Percentiles rank a stretch among this genome's conserved stretches.
Evolutionary conservation across 1,140 invertebrate species (phyloP).

Genomic region (Holotrichia oblita): DNA sequence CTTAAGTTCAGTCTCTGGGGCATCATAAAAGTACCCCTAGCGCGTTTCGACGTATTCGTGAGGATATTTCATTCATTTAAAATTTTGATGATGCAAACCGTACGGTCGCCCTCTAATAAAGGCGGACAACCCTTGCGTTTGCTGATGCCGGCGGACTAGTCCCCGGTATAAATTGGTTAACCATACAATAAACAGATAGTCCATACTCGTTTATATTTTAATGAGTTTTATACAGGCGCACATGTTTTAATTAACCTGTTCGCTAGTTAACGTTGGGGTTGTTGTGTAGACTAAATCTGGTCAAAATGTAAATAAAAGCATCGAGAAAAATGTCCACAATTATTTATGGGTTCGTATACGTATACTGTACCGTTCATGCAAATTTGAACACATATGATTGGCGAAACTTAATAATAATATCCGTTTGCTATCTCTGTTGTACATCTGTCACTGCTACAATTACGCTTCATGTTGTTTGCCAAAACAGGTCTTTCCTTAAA

Average conservation of each 20-base stretch:
- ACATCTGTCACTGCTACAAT: too few species aligned
- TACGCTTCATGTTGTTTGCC: too few species aligned
- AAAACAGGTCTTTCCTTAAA: too few species aligned
- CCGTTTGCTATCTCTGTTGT: too few species aligned
- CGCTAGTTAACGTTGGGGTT: background rate
- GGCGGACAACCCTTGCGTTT: conserved; percentile 26
- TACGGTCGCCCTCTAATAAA: conserved; percentile 11
- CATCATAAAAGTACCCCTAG: conserved; percentile 22
- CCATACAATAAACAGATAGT: conserved; percentile 35
- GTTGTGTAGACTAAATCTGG: background rate
- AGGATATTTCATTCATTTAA: conserved; percentile 36
- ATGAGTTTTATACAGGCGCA: conserved; percentile 29
- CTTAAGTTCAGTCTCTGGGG: conserved; percentile 27
- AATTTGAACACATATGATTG: background rate
- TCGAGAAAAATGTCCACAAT: background rate
- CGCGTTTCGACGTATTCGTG: conserved; percentile 18
- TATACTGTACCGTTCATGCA: background rate
- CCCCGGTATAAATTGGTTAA: conserved; percentile 29
- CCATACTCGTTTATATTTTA: conserved; percentile 22
- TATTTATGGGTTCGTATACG: background rate
- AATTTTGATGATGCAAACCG: conserved; percentile 35
- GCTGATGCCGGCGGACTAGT: background rate
- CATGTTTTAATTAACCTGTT: conserved; percentile 22
- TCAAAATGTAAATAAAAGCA: background rate
- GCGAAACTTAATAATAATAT: too few species aligned